Base-by-base conservation (phyloP, 2,888 invertebrate genomes). In the Cordilura impudica region DNA sequence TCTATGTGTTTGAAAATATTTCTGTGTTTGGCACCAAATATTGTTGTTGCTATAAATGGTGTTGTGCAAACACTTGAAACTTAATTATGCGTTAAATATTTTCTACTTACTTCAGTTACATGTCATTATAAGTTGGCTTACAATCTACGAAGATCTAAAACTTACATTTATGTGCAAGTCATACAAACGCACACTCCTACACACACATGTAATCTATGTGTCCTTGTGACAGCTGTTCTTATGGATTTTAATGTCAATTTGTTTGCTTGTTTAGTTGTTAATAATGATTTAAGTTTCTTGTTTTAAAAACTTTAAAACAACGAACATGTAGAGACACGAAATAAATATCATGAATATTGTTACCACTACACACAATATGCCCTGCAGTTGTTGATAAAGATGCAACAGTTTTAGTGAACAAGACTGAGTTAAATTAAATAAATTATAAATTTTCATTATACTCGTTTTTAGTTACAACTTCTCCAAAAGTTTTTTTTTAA, bases 1-100 rank as follows among this genome's bases (percentile, higher is more conserved):
- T 26, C 3, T 26, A 26, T 26, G 26, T 3, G 6, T 4, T 26
- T 26, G 26, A 26, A 26, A 4, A 26, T 26, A 4, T 26, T 26
- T 26, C 26, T 26, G 6, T 4, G 26, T 26, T 26, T 26, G 3
- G 26, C n/a, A 35, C 14, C 10, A 53, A 29, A 54, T 45, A 23
- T 23, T 29, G 16, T 69, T 76, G 73, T 77, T 83, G 82, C 82
- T 81, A 79, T 84, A 84, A 84, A 86, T 84, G 84, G 86, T 82
- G 81, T 78, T 67, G 31, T 31, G 78, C 82, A 83, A 60, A 84
- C 82, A 81, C 80, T 84, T 83, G 75, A 72, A 82, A 84, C 83
- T 84, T 85, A 87, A 86, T 87, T 86, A 87, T 82, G 84, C 86
- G 84, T 84, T 85, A 82, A 81, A 79, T 82, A 69, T 83, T 81